Evolutionary conservation across 2,888 invertebrate genomes (phyloP).

Genomic region (Agriopis aurantiaria): DNA sequence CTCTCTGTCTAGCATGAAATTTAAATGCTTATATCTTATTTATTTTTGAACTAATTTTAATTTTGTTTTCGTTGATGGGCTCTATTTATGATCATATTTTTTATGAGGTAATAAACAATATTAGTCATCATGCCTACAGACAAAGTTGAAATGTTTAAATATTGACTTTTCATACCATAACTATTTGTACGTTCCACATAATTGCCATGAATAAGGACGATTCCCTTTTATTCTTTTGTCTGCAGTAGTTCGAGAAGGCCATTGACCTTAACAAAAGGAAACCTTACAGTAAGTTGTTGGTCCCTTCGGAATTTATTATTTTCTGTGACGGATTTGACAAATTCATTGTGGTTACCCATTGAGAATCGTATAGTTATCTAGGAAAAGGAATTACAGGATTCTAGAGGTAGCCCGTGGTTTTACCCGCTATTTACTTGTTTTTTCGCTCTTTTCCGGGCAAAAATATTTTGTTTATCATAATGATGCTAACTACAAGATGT

Average conservation of each 20-base stretch:
- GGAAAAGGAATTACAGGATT: neutral
- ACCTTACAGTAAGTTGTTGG: neutral
- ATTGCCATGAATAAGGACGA: neutral
- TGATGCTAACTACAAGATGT: no score
- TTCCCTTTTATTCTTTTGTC: neutral
- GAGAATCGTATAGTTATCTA: neutral
- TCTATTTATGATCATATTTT: no score
- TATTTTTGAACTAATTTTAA: no score
- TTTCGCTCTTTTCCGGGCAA: neutral
- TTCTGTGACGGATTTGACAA: neutral
- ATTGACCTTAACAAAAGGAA: neutral
- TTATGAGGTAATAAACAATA: no score
- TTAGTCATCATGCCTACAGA: no score
- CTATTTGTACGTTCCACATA: neutral
- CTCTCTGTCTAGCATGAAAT: no score
- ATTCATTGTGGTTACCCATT: neutral
- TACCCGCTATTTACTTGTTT: no score
- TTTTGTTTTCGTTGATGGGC: no score
- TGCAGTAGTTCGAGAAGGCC: neutral
- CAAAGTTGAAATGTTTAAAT: neutral
- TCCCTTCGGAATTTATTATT: slow-evolving; percentile 1
- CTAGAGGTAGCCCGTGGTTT: no score
- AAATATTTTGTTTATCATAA: neutral
- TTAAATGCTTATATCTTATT: no score
- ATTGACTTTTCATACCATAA: neutral